phyloP scores from a whole-genome alignment of 2,888 invertebrate genomes.

The Drosophila nr. perissopoda region DNA sequence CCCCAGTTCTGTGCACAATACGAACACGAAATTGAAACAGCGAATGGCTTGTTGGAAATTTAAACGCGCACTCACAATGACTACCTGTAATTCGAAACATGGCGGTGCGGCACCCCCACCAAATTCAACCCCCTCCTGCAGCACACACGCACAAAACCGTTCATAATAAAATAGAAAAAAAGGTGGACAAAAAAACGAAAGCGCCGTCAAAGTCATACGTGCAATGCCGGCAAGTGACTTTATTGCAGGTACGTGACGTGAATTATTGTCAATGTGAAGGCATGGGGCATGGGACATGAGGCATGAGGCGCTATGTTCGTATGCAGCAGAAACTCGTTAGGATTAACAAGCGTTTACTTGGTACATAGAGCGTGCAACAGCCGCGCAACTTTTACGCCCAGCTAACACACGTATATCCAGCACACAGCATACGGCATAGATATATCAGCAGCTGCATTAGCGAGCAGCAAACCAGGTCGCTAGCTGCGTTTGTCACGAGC shows the following conservation, averaged over 20 bases:
- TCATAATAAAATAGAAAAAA: constrained; percentile 72
- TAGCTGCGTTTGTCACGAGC: constrained; percentile 68
- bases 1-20: constrained; percentile 38
- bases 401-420: constrained; percentile 4
- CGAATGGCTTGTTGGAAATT: constrained; percentile 52
- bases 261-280: constrained; percentile 75
- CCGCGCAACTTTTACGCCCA: constrained; percentile 49
- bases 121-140: not conserved
- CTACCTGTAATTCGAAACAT: constrained; percentile 52
- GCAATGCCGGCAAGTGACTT: constrained; percentile 79
- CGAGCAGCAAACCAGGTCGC: constrained; percentile 30
- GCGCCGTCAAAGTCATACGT: constrained; percentile 80
- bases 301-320: not conserved
- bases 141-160: constrained; percentile 70
- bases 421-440: not conserved
- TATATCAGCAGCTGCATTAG: constrained; percentile 74
- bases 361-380: constrained; percentile 68
- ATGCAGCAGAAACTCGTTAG: constrained; percentile 74
- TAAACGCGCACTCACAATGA: constrained; percentile 58
- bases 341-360: constrained; percentile 81
- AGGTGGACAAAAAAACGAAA: constrained; percentile 27
- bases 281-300: not conserved
- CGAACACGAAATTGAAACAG: constrained; percentile 61
- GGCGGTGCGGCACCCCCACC: not conserved
- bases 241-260: constrained; percentile 81